Evolutionary conservation across 2,888 invertebrate species (phyloP).

Genomic region (Tinea pellionella): DNA sequence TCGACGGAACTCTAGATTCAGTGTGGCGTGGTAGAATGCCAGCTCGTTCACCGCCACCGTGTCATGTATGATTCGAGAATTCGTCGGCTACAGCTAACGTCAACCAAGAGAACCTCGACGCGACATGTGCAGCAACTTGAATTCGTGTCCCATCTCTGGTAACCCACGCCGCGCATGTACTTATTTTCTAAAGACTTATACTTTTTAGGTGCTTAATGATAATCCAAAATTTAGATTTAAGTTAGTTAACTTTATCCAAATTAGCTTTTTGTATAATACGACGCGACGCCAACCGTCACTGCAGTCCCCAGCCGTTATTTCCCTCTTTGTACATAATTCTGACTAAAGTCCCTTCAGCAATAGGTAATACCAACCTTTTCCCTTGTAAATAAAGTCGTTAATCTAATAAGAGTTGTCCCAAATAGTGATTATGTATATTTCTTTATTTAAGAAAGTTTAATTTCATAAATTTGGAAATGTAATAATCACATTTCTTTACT

Average conservation of each 20-base stretch:
- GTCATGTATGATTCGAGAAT: conserved; percentile 39
- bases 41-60: conserved; percentile 50
- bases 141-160: background rate
- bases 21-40: conserved; percentile 51
- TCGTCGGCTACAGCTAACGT: background rate
- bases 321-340: background rate
- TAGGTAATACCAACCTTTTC: background rate
- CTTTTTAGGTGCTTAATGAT: background rate
- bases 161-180: background rate
- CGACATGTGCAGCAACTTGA: background rate
- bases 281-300: background rate
- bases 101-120: background rate
- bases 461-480: too few species aligned
- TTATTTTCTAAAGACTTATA: background rate
- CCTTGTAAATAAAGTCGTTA: background rate
- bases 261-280: too few species aligned
- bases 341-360: background rate
- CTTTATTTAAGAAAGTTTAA: too few species aligned
- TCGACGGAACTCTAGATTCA: conserved; percentile 21
- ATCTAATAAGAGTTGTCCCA: too few species aligned
- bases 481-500: too few species aligned
- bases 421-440: too few species aligned
- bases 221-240: background rate
- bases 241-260: background rate
- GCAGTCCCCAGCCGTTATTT: background rate